Conservation (phyloP, 35 echinoderm and acorn worm genomes). For the Lytechinus variegatus region DNA sequence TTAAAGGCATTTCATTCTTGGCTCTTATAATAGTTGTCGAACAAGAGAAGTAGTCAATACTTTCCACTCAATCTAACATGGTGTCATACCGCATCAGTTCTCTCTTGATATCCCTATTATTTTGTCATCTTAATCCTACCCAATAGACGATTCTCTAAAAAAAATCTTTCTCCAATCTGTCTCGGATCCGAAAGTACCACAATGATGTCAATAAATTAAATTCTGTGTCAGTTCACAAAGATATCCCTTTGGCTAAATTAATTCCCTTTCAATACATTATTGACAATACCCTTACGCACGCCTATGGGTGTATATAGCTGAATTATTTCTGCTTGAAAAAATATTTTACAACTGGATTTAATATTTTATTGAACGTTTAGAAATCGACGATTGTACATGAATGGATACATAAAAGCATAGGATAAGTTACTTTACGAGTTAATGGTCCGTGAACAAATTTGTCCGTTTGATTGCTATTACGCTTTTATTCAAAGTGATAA, state of each 20-base stretch:
- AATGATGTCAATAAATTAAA: neutral
- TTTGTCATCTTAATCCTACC: neutral
- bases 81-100: neutral
- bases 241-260: neutral
- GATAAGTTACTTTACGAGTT: neutral
- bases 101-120: neutral
- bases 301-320: neutral
- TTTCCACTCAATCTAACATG: neutral
- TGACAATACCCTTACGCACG: neutral
- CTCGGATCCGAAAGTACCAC: neutral
- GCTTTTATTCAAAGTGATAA: neutral
- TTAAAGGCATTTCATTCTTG: neutral
- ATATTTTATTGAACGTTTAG: neutral
- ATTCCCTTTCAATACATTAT: neutral
- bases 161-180: neutral
- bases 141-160: neutral
- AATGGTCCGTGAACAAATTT: neutral
- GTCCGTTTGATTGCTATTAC: neutral
- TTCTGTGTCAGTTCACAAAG: neutral
- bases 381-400: neutral
- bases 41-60: neutral
- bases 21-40: neutral
- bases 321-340: neutral
- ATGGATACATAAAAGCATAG: neutral
- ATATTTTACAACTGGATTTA: neutral